These are phyloP conservation scores for Drosophila ustulata DNA, from an alignment of 2,888 invertebrate genomes.

Conservation along the genomic window DNA sequence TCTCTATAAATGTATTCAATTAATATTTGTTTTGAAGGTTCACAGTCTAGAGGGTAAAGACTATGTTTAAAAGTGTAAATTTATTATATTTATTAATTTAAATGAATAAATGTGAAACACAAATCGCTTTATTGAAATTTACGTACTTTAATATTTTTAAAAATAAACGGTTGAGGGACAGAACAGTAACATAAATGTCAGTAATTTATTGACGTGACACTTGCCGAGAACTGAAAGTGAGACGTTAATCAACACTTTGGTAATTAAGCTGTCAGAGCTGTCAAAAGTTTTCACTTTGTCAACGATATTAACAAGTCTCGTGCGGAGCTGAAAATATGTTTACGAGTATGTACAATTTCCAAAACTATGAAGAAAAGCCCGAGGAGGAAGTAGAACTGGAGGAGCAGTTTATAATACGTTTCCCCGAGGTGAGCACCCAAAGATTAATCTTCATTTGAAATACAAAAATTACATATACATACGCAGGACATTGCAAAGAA, in stretches of 20 bases:
- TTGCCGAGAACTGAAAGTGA: background rate
- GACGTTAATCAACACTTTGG: conserved; percentile 3
- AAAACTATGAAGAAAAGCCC: background rate
- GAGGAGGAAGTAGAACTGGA: background rate
- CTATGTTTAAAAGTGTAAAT: too few relatives aligned
- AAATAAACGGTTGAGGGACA: background rate
- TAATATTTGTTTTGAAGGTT: too few relatives aligned
- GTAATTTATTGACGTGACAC: background rate
- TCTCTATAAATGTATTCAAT: too few relatives aligned
- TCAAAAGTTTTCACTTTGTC: background rate
- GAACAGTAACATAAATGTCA: background rate
- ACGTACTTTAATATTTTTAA: background rate
- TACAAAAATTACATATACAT: too few relatives aligned
- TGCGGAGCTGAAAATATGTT: background rate
- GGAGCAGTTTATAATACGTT: background rate
- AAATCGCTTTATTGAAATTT: too few relatives aligned
- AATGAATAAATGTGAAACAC: too few relatives aligned
- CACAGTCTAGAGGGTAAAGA: too few relatives aligned
- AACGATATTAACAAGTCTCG: background rate
- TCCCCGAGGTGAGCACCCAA: background rate
- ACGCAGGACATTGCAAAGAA: background rate
- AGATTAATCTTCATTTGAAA: background rate
- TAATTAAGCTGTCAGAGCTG: background rate
- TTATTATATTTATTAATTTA: too few relatives aligned
- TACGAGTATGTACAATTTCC: background rate